Base-by-base conservation (phyloP, 1,140 invertebrate species). In the Sarcophaga bullata region DNA sequence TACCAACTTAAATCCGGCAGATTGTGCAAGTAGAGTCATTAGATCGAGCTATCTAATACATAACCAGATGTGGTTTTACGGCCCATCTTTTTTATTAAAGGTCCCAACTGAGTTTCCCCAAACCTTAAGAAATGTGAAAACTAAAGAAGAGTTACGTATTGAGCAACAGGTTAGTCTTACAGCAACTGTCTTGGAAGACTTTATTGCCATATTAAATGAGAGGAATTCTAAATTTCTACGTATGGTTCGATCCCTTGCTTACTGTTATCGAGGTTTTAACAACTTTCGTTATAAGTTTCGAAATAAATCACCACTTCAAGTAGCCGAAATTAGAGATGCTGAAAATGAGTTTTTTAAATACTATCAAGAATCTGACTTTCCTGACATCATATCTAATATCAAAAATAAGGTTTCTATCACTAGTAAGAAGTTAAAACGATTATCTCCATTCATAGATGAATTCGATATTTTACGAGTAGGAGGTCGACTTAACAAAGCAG, bases 391-490 rank as follows among this genome's bases (percentile, higher is more conserved):
- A 37, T 6, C 13, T 73, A 25, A 25, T 46, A 46, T 19, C 52
- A 50, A 15, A 73, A 73, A 62, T n/a, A 37, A 46, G 10, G 73
- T 10, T 13, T 13, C 54, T 58, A 8, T 58, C 6, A 58, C 10
- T 1, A 58, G 15, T n/a, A 58, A 58, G n/a, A 58, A 58, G 8
- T 7, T 58, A 58, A 58, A 58, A 58, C 54, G 54, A 58, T 46
- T 73, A 15, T 46, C 46, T 6, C 85, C 85, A 8, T 84, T 86
- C 76, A 7, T 83, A 73, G 85, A 85, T 82, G 48, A 81, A 19
- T 49, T 84, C 58, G 84, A 80, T 0, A 11, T 89, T 13, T 46
- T 88, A 6, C 52, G 84, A 73, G 87, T 87, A 17, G 86, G 85
- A 13, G 86, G 86, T 80, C 72, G 84, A 50, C 78, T 88, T 25